Base-by-base conservation (phyloP, 2,888 invertebrate species). In the Clusia tigrina region DNA sequence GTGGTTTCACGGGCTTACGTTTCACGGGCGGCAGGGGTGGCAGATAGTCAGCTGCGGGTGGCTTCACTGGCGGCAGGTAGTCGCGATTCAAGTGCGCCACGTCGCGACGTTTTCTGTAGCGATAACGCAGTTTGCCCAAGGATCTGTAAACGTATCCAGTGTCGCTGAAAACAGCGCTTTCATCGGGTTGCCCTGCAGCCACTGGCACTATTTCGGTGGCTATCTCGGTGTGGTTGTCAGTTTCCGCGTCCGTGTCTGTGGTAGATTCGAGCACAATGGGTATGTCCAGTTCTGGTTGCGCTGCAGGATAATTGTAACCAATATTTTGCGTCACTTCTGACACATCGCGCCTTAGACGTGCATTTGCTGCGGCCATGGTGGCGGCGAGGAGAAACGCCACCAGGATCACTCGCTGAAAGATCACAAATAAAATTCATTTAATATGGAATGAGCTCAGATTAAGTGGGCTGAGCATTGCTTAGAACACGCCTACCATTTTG, bases 81-180 rank as follows among this genome's bases (percentile, higher is more conserved):
- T 73, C 74, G 38, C 74, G 24, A 2, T 73, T 74, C 65, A 78
- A 55, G 51, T 80, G 78, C 2, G 80, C 77, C 1, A 80, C 81
- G 70, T 80, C 79, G 12, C 81, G 80, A 24, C 76, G 74, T 18
- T 64, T 65, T 48, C 78, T 69, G 60, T 73, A 57, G 20, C 64
- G 58, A 56, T 62, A 63, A 23, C 65, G 66, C 22, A 71, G 24
- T 37, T 63, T 63, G 3, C 65, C 66, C 24, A 72, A 63, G 1
- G 68, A 69, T 53, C 68, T 67, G 61, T 73, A 73, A 23, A 66
- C 68, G 54, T 73, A 73, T 59, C 72, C 73, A 57, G 65, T 62
- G 23, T 67, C 58, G 32, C 61, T 63, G 2, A 69, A 18, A 2
- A 59, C 64, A 22, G 68, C 66, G 15, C 64, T 38, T 20, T 66